Percentiles rank a stretch among this genome's conserved stretches.
These are phyloP conservation scores for Drepanosiphum platanoidis DNA, from an alignment of 2,888 invertebrate species.

Conservation along the genomic window DNA sequence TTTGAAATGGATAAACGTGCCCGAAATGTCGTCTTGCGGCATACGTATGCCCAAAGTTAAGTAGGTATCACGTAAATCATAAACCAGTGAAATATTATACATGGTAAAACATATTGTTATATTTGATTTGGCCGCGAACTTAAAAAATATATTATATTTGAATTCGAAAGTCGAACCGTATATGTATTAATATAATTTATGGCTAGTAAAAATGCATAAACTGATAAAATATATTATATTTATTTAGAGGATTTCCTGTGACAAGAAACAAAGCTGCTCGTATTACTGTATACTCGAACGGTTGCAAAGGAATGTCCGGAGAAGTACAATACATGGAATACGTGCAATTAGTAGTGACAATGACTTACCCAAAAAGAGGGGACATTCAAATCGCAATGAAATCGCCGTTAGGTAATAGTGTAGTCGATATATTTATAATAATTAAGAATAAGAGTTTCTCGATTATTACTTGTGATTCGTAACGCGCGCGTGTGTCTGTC, in stretches of 20 bases:
- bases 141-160: too few species aligned
- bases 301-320: slow-evolving; percentile 64
- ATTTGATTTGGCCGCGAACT: too few species aligned
- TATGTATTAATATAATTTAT: too few species aligned
- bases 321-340: slow-evolving; percentile 78
- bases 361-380: slow-evolving; percentile 80
- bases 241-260: not conserved
- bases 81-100: too few species aligned
- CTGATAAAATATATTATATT: too few species aligned
- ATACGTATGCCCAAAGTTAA: slow-evolving; percentile 32
- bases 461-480: not conserved
- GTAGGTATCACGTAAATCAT: not conserved
- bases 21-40: slow-evolving; percentile 72
- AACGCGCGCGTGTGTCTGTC: too few species aligned
- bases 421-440: not conserved
- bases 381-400: slow-evolving; percentile 78
- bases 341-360: slow-evolving; percentile 79
- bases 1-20: slow-evolving; percentile 78
- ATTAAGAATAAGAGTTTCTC: not conserved
- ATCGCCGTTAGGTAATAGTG: slow-evolving; percentile 77
- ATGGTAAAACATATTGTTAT: too few species aligned
- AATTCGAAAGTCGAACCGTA: too few species aligned
- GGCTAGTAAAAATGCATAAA: too few species aligned
- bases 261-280: slow-evolving; percentile 4
- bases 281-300: slow-evolving; percentile 55